Base-by-base conservation (phyloP, 2,888 invertebrate species). In the Molanna angustata region DNA sequence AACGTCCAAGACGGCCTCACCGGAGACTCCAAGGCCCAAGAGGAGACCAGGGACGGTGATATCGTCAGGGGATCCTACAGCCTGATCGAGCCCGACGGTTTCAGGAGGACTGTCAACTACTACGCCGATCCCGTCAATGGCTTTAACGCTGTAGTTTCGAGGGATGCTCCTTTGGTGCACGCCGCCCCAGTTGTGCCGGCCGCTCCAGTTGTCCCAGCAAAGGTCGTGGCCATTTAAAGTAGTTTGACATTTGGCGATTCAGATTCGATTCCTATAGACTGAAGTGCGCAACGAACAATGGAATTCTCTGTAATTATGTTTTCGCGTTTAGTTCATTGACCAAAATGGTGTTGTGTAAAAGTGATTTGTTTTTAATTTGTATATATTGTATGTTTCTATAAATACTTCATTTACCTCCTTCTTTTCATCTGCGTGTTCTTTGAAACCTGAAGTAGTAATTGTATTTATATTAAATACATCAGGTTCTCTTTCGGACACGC, bases 51-150 rank as follows among this genome's bases (percentile, higher is more conserved):
- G 56, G 71, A 70, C 56, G 76, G 75, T 56, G 75, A 74, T 63
- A 67, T 73, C 49, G 76, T 76, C 22, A 71, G 70, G 60, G 76
- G 76, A 55, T 70, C 70, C 31, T 76, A 76, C 66, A 73, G 73
- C 47, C 63, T 76, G 49, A 67, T 67, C 58, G 75, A 76, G 62
- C 67, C 76, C 48, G 76, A 76, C 61, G 76, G 76, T 61, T 70
- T 71, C 52, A 67, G 69, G 53, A 68, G 76, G 58, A 72, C 65
- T 44, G 76, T 76, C 44, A 73, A 70, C 62, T 76, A 76, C 64
- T 71, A 70, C 49, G 73, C 74, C 49, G 75, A 75, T 60, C 66
- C 70, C 33, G 60, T 74, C 59, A 72, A 73, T 59, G 75, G 76
- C 56, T 76, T 76, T 66, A 75, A 75, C 62, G 76, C 75, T 43